Conservation (phyloP, 2,888 invertebrate genomes). For the Caenorhabditis sp. region DNA sequence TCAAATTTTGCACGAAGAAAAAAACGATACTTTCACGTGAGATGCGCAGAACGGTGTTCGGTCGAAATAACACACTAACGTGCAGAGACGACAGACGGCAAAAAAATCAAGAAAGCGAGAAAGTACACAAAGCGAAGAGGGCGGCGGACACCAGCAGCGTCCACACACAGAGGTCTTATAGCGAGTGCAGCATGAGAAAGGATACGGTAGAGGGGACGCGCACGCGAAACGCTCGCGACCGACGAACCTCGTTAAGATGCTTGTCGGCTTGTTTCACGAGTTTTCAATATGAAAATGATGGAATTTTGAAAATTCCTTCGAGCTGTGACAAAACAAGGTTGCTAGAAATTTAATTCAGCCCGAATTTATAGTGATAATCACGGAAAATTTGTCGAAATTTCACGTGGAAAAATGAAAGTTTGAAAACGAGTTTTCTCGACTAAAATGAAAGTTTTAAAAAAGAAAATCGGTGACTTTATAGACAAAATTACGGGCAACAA, state of each 20-base stretch:
- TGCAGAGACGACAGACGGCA: slow-evolving; percentile 23
- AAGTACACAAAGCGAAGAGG: slow-evolving; percentile 4
- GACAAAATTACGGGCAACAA: background rate
- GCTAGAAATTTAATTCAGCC: background rate
- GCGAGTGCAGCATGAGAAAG: slow-evolving; percentile 16
- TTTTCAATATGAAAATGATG: background rate
- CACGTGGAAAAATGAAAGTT: background rate
- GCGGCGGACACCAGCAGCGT: slow-evolving; percentile 5
- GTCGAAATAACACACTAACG: slow-evolving; percentile 8
- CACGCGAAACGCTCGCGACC: slow-evolving; percentile 37
- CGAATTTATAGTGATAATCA: background rate
- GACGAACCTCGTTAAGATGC: slow-evolving; percentile 7
- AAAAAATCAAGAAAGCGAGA: slow-evolving; percentile 8
- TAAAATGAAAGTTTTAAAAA: background rate
- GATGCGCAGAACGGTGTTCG: slow-evolving; percentile 39
- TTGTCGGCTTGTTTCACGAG: background rate
- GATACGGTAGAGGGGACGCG: slow-evolving; percentile 32
- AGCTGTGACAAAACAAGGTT: background rate
- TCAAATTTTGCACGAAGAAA: background rate
- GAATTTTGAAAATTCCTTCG: background rate
- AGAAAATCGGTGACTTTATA: background rate
- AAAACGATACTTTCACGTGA: slow-evolving; percentile 20
- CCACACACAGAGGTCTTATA: slow-evolving; percentile 19
- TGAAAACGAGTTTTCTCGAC: background rate
- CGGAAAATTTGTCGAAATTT: background rate